Evolutionary conservation across 1,140 invertebrate species (phyloP).

Genomic region (Aphelinus certus): DNA sequence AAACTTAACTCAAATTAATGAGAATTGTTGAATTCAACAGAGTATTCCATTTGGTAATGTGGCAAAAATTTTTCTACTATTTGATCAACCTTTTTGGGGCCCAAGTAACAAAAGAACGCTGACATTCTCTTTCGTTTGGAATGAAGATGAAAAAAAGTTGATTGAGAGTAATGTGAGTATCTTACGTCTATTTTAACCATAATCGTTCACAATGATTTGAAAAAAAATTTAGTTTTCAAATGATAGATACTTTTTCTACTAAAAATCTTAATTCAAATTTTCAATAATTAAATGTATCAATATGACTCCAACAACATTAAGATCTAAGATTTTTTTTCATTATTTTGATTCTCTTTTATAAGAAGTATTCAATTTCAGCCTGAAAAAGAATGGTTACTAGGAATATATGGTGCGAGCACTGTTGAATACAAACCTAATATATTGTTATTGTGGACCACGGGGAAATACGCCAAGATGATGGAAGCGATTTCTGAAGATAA

Average conservation of each 20-base stretch:
- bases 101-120: conserved; percentile 59
- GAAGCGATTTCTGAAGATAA: conserved; percentile 64
- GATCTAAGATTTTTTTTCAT: too few relatives aligned
- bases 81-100: conserved; percentile 71
- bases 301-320: too few relatives aligned
- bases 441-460: conserved; percentile 70
- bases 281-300: not conserved
- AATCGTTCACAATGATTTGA: not conserved
- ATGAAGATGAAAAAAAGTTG: conserved; percentile 57
- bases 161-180: conserved; percentile 44
- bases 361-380: not conserved
- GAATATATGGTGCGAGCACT: conserved; percentile 71
- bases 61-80: conserved; percentile 77
- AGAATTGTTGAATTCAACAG: conserved; percentile 47
- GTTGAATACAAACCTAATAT: conserved; percentile 73
- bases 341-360: not conserved
- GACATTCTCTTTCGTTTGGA: conserved; percentile 64
- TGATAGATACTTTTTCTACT: not conserved
- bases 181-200: not conserved
- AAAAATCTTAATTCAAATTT: conserved; percentile 1
- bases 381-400: conserved; percentile 68
- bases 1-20: too few relatives aligned
- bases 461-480: conserved; percentile 66
- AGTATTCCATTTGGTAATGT: conserved; percentile 69
- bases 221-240: not conserved